Evolutionary conservation across 2,113 vertebrate species (phyloP).

Genomic region (Cryptomyrus ogoouensis): DNA sequence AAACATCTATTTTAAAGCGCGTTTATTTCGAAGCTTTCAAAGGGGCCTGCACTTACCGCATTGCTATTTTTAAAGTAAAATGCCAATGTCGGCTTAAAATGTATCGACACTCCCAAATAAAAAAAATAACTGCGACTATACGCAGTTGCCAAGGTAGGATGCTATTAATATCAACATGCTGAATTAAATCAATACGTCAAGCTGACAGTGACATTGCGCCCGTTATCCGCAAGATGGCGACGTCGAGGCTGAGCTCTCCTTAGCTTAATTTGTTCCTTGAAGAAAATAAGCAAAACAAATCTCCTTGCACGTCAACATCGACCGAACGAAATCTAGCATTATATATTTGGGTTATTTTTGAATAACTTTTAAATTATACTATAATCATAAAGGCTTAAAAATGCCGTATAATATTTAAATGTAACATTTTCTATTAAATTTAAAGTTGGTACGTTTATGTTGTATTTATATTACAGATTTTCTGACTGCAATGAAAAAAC

Average conservation of each 20-base stretch:
- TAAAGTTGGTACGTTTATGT: not conserved
- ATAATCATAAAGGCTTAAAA: not conserved
- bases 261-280: conserved; percentile 39
- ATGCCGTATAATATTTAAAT: not conserved
- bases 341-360: not conserved
- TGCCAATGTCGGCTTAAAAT: not conserved
- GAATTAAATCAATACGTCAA: conserved; percentile 61
- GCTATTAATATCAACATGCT: conserved; percentile 69
- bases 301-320: not conserved
- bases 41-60: not conserved
- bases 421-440: not conserved
- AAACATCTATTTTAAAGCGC: not conserved
- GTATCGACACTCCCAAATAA: not conserved
- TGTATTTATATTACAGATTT: not conserved
- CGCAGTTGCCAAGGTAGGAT: conserved; percentile 69
- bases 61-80: not conserved
- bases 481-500: not conserved
- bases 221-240: conserved; percentile 55
- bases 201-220: conserved; percentile 36
- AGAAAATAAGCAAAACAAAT: conserved; percentile 29
- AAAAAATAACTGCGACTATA: conserved; percentile 27
- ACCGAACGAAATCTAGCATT: not conserved
- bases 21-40: not conserved
- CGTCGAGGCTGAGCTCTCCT: conserved; percentile 39
- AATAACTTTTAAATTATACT: not conserved